Conservation (phyloP, 2,113 vertebrate species). For the Poeciliopsis prolifica region DNA sequence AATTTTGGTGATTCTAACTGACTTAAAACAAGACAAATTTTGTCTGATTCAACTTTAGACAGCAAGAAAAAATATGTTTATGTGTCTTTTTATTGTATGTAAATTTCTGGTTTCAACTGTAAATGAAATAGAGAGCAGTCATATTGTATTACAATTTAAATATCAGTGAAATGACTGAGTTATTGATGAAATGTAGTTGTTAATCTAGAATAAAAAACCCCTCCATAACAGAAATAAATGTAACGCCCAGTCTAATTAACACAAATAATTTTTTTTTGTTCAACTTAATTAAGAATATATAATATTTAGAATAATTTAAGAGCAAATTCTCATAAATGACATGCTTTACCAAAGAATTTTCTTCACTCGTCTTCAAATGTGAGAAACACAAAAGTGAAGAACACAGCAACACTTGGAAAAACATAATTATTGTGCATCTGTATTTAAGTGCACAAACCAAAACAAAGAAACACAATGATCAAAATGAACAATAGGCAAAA, state of each 20-base stretch:
- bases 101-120: too few relatives aligned
- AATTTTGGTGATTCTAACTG: too few relatives aligned
- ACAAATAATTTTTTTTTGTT: background rate
- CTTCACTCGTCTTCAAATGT: background rate
- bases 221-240: too few relatives aligned
- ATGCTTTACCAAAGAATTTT: background rate
- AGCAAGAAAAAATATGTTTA: too few relatives aligned
- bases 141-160: too few relatives aligned
- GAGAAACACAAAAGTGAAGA: background rate
- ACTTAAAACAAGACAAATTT: too few relatives aligned
- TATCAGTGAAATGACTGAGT: too few relatives aligned
- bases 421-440: background rate
- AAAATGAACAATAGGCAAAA: conserved; percentile 16
- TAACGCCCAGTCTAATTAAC: background rate
- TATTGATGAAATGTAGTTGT: too few relatives aligned
- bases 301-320: background rate
- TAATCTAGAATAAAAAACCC: too few relatives aligned
- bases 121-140: too few relatives aligned
- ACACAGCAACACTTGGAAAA: background rate
- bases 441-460: background rate
- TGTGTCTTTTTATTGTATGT: too few relatives aligned
- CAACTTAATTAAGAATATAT: background rate
- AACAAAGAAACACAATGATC: background rate
- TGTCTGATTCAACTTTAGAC: too few relatives aligned
- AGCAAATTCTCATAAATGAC: background rate